Base-by-base conservation (phyloP, 2,888 invertebrate species). In the Lissocephala sabroskyi region DNA sequence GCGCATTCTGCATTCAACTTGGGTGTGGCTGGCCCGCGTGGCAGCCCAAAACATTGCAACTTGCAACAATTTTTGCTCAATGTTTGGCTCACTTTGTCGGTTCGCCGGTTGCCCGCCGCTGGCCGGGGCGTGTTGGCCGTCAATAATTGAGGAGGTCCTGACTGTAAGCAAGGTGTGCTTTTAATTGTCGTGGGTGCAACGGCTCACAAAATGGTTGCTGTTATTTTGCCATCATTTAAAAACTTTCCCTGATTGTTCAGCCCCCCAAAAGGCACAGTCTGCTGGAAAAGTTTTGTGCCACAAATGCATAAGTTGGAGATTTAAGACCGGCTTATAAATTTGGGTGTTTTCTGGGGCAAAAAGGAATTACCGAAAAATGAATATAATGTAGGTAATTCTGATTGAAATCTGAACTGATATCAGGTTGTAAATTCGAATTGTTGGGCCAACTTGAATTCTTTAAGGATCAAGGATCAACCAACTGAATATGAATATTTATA, bases 161-260 rank as follows among this genome's bases (percentile, higher is more conserved):
- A 14, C 9, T 7, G 6, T 23, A 58, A 35, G 7, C 77, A 63
- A 77, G 79, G 79, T 80, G 62, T 65, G 74, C 62, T 79, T 79
- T 78, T 80, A 79, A 79, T 79, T 80, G 81, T 74, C 61, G 60
- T 54, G 51, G 45, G 51, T 61, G 48, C 44, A 71, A 76, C 67
- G 64, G 77, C 52, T 42, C 68, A 49, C 56, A 66, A 62, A 28
- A 13, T 23, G 28, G 41, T 49, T 54, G 36, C 45, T 40, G 62
- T 65, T 65, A 65, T 65, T 76, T 79, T 68, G 74, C 49, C 65
- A 74, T 74, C 74, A 74, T 74, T 79, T 74, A 68, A 64, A 74
- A 70, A 77, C 70, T 79, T 77, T 77, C 77, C 65, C 74, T 68
- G 62, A 68, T 60, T 54, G 56, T 58, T 51, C 58, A 45, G 44